phyloP scores from a whole-genome alignment of 2,113 vertebrate species.

The Urocolius indicus region DNA sequence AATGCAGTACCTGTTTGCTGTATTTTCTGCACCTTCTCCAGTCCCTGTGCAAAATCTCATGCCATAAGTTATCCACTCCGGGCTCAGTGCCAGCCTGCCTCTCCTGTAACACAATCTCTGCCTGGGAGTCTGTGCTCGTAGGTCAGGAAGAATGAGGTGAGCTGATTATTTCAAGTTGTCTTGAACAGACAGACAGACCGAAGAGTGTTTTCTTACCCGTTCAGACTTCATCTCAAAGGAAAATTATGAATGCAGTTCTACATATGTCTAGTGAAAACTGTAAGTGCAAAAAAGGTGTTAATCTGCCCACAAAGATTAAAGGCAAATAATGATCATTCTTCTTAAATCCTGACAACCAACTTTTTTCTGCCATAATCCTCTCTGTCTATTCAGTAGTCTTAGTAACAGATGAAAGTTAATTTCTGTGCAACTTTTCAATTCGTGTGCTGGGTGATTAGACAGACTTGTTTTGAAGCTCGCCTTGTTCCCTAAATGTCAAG shows the following conservation, averaged over 20 bases:
- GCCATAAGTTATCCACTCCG: background rate
- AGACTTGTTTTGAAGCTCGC: background rate
- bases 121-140: background rate
- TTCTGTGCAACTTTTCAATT: background rate
- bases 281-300: background rate
- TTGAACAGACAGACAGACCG: background rate
- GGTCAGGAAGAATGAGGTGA: background rate
- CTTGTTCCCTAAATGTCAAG: conserved; percentile 17
- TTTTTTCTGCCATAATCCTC: background rate
- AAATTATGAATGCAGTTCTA: background rate
- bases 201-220: background rate
- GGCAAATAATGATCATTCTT: background rate
- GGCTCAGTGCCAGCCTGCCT: background rate
- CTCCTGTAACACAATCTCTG: background rate
- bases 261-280: background rate
- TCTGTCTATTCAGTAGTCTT: background rate
- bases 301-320: background rate
- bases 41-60: background rate
- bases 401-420: background rate
- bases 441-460: background rate
- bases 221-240: background rate
- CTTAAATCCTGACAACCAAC: background rate
- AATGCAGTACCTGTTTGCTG: background rate
- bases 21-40: background rate
- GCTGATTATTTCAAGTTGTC: background rate